phyloP scores from a whole-genome alignment of 2,113 vertebrate species.

The Haemorhous mexicanus region DNA sequence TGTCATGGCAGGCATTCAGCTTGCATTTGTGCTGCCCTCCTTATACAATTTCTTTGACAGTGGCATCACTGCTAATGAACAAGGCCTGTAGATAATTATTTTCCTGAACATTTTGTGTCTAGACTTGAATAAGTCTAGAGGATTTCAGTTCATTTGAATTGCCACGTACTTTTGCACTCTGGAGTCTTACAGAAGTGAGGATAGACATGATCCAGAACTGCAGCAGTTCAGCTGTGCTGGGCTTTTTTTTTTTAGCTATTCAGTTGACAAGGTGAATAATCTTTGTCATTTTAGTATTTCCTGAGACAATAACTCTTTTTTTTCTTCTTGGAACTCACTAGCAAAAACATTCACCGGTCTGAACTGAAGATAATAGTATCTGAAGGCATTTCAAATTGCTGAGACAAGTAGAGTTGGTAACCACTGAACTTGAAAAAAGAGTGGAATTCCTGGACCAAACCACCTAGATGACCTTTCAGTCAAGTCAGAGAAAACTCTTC shows the following conservation, averaged over 20 bases:
- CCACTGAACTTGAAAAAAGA: neutral
- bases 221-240: neutral
- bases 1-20: neutral
- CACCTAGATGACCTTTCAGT: neutral
- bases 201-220: neutral
- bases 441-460: neutral
- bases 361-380: neutral
- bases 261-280: neutral
- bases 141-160: neutral
- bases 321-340: neutral
- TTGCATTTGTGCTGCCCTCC: neutral
- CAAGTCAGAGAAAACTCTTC: neutral
- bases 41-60: neutral
- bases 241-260: neutral
- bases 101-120: neutral
- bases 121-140: neutral
- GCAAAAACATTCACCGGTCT: neutral
- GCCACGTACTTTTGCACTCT: neutral
- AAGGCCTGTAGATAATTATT: neutral
- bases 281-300: neutral
- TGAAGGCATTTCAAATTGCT: neutral
- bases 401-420: neutral
- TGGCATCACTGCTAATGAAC: neutral
- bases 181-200: neutral
- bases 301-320: neutral